Base-by-base conservation (phyloP, 2,113 vertebrate species). In the Apistogramma diplotaenia region DNA sequence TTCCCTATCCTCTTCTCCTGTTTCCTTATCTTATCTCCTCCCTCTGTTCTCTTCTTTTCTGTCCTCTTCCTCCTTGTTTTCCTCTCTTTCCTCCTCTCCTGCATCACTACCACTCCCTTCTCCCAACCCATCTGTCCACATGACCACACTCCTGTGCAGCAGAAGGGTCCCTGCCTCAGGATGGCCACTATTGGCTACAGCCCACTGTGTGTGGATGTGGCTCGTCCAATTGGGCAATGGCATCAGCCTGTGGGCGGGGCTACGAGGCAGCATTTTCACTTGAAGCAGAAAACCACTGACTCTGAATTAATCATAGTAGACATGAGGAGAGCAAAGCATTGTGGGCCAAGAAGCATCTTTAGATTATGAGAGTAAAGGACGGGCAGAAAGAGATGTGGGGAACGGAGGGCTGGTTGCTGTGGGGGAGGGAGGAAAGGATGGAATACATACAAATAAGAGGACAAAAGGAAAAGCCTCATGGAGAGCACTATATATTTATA, bases 271-370 rank as follows among this genome's bases (percentile, higher is more conserved):
- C 85, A 67, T 76, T 77, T 87, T 25, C 8, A 82, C 93, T 93
- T 49, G 71, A 10, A 93, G 92, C 89, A 85, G 78, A 85, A 87
- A 93, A 78, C 76, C 87, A 89, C 76, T 79, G 91, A 94, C 72
- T 91, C 79, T 89, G 92, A 94, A 94, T 89, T 94, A 94, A 95
- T 94, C 83, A 85, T 78, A 79, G 76, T 72, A 85, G 93, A 94
- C 93, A 89, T 85, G 81, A 81, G 85, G 27, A 82, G 74, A 90
- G 89, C 74, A 93, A 91, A 33, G 93, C 91, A 93, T 89, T 90
- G 85, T 94, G 91, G 91, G 88, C 43, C 82, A n/a, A 25, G 43
- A 78, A 49, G 82, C 78, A 88, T 78, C 73, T 78, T 79, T 80
- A 78, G 65, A 84, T 16, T 82, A 61, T 46, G 54, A 79, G 55